Evolutionary conservation across 2,797 vertebrate species (phyloP).

Genomic region (Myoxocephalus aenaeus): DNA sequence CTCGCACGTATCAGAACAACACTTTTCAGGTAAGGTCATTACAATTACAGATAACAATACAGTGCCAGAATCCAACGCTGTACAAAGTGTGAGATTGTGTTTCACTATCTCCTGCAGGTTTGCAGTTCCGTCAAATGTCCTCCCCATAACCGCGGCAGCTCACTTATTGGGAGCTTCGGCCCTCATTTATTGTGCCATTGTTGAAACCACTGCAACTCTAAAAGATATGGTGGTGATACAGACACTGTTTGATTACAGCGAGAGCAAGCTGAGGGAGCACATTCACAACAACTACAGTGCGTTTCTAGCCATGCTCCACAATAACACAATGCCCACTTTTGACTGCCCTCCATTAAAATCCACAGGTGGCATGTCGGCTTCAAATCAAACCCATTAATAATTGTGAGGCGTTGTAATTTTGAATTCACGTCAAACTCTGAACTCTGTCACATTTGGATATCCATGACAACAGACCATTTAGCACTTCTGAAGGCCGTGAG

Average conservation of each 20-base stretch:
- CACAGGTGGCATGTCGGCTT: slow-evolving; percentile 50
- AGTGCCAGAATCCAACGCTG: slow-evolving; percentile 42
- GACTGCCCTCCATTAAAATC: slow-evolving; percentile 52
- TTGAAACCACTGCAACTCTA: slow-evolving; percentile 42
- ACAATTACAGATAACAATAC: slow-evolving; percentile 79
- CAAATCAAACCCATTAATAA: slow-evolving; percentile 43
- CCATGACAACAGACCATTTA: slow-evolving; percentile 55
- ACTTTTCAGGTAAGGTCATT: slow-evolving; percentile 79
- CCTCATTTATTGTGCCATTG: slow-evolving; percentile 42
- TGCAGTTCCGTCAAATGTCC: slow-evolving; percentile 45
- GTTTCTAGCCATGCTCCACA: slow-evolving; percentile 9
- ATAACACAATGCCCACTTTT: slow-evolving; percentile 40
- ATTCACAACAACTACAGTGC: slow-evolving; percentile 34
- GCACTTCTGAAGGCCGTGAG: slow-evolving; percentile 35
- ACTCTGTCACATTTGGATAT: slow-evolving; percentile 42
- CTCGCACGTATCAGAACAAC: slow-evolving; percentile 69
- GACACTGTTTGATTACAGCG: slow-evolving; percentile 40
- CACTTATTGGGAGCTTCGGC: slow-evolving; percentile 36
- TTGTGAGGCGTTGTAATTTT: slow-evolving; percentile 32
- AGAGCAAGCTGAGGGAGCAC: slow-evolving; percentile 42
- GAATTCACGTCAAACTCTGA: slow-evolving; percentile 27
- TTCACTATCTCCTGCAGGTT: slow-evolving; percentile 56
- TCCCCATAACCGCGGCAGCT: slow-evolving; percentile 40
- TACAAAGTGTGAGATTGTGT: slow-evolving; percentile 54
- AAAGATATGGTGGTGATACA: slow-evolving; percentile 30